Evolutionary conservation across 2,888 invertebrate genomes (phyloP).

Genomic region (Catocala fraxini): DNA sequence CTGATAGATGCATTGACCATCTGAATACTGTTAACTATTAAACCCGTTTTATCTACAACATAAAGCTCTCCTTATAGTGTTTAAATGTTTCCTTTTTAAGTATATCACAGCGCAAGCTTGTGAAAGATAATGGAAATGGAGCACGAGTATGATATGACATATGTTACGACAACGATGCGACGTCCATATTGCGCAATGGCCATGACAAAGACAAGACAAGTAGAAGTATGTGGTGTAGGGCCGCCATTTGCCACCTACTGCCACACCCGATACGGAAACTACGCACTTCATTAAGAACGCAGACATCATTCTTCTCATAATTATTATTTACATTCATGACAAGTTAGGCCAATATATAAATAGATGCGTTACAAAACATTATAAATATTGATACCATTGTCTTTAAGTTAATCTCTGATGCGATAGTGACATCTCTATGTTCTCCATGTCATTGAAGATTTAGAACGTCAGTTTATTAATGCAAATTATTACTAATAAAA

Average conservation of each 20-base stretch:
- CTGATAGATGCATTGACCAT: not conserved
- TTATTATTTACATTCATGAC: conserved; percentile 21
- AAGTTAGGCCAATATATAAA: no score
- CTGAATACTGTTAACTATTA: not conserved
- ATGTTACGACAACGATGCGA: conserved; percentile 16
- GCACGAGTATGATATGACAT: conserved; percentile 22
- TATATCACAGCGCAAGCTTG: not conserved
- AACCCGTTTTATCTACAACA: not conserved
- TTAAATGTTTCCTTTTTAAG: conserved; percentile 11
- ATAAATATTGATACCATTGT: no score
- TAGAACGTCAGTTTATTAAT: no score
- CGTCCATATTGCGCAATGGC: conserved; percentile 38
- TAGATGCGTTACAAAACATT: no score
- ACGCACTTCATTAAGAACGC: conserved; percentile 33
- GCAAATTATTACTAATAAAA: no score
- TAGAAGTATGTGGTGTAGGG: conserved; percentile 21
- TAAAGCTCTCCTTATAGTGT: not conserved
- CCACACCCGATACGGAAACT: conserved; percentile 35
- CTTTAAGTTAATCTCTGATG: no score
- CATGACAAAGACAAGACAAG: conserved; percentile 46
- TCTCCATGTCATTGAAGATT: no score
- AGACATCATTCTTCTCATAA: conserved; percentile 6
- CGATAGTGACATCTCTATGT: no score
- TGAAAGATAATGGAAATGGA: conserved; percentile 12
- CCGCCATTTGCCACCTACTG: conserved; percentile 17